Percentiles rank a stretch among this genome's conserved stretches.
Evolutionary conservation across 2,888 invertebrate species (phyloP).

Genomic region (Rhingia rostrata): DNA sequence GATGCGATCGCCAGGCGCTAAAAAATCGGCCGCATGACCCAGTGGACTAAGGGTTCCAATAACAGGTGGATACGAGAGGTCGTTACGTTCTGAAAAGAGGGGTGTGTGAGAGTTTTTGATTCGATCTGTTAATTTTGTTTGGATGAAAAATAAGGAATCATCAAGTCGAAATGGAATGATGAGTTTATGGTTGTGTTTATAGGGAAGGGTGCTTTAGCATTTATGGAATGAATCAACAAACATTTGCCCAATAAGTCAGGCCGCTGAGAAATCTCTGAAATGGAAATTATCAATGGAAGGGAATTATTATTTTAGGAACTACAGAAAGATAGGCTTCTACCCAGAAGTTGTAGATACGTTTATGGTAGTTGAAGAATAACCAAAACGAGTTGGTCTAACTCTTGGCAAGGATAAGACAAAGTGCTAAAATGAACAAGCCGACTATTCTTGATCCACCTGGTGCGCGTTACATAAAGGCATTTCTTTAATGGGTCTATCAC

Average conservation of each 20-base stretch:
- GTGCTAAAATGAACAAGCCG: too few species aligned
- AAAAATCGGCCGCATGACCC: slow-evolving; percentile 86
- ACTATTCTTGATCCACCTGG: too few species aligned
- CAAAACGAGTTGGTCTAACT: too few species aligned
- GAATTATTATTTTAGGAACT: too few species aligned
- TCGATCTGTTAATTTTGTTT: slow-evolving; percentile 35
- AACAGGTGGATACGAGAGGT: slow-evolving; percentile 83
- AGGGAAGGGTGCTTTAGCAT: background rate
- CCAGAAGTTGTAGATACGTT: too few species aligned
- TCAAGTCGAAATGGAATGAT: background rate
- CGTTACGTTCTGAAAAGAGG: slow-evolving; percentile 80
- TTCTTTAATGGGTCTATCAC: too few species aligned
- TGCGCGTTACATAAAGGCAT: too few species aligned
- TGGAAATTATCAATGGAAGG: too few species aligned
- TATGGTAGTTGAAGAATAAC: too few species aligned
- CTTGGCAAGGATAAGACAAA: too few species aligned
- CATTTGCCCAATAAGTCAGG: background rate
- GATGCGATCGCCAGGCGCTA: slow-evolving; percentile 91
- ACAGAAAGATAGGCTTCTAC: too few species aligned
- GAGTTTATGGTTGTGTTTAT: background rate
- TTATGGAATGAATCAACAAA: background rate
- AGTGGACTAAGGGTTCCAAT: slow-evolving; percentile 82
- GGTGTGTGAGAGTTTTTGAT: slow-evolving; percentile 9
- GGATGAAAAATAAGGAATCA: background rate
- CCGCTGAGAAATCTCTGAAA: too few species aligned